These are phyloP conservation scores for Hippocampus comes DNA, from an alignment of 2,113 vertebrate genomes.

Conservation along the genomic window DNA sequence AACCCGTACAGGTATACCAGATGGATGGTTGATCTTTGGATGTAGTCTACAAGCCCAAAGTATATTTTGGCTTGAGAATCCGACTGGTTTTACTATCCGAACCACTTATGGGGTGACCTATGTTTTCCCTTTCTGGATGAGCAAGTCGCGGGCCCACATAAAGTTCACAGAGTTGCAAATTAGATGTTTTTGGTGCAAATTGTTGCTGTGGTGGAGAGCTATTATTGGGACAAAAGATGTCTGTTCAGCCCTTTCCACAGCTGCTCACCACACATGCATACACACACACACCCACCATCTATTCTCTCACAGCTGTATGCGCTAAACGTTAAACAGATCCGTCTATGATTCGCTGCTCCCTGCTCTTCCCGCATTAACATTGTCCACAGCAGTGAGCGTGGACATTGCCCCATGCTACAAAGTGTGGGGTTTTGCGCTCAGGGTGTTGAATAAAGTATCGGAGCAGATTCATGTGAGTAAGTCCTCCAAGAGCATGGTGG, in stretches of 20 bases:
- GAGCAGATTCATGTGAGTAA: conserved; percentile 20
- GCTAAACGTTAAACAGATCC: conserved; percentile 20
- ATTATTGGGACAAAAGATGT: conserved; percentile 70
- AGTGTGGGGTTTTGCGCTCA: conserved; percentile 12
- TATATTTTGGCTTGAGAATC: conserved; percentile 14
- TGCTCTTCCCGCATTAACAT: conserved; percentile 35
- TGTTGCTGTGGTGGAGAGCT: conserved; percentile 50
- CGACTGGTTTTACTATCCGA: conserved; percentile 27
- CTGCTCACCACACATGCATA: conserved; percentile 55
- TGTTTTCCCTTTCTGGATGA: conserved; percentile 20
- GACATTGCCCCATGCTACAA: conserved; percentile 18
- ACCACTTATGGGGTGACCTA: neutral
- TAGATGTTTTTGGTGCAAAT: conserved; percentile 38
- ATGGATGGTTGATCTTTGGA: neutral
- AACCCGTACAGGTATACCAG: neutral
- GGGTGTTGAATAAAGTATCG: conserved; percentile 32
- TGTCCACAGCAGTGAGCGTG: conserved; percentile 14
- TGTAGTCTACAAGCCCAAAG: neutral
- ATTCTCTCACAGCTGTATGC: conserved; percentile 56
- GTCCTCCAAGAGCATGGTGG: conserved; percentile 23
- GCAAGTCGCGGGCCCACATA: conserved; percentile 21
- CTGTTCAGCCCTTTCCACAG: conserved; percentile 71
- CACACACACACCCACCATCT: conserved; percentile 44
- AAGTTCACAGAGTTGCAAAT: conserved; percentile 35
- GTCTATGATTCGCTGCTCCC: conserved; percentile 43